A percentile compares a stretch with the other conserved stretches of the same genome.
Evolutionary conservation across 2,113 vertebrate genomes (phyloP).

Genomic region (Platycercus adscitus): DNA sequence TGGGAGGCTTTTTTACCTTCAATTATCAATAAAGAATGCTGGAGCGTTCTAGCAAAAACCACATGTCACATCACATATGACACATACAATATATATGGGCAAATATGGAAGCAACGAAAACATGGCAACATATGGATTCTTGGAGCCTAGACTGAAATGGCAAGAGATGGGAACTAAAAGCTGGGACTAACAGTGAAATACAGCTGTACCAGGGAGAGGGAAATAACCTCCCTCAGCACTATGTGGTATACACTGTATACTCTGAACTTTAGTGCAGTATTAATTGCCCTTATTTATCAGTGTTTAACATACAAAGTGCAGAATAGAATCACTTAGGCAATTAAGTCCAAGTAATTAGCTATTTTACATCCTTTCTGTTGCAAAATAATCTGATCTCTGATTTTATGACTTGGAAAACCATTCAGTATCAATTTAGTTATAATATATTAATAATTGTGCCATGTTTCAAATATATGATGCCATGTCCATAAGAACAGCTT

Average conservation of each 20-base stretch:
- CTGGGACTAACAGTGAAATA: background rate
- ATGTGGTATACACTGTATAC: background rate
- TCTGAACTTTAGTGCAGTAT: background rate
- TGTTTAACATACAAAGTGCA: conserved; percentile 8
- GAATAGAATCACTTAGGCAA: conserved; percentile 17
- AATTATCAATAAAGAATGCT: background rate
- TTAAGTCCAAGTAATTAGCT: conserved; percentile 16
- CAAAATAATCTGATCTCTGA: conserved; percentile 5
- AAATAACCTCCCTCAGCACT: background rate
- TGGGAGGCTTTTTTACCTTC: background rate
- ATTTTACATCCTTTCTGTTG: conserved; percentile 18
- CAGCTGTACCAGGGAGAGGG: background rate
- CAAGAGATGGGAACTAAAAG: background rate
- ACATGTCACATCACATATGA: background rate
- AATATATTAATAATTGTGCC: conserved; percentile 21
- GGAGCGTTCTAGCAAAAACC: background rate
- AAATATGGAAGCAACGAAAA: background rate
- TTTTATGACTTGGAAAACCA: conserved; percentile 17
- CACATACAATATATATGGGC: background rate
- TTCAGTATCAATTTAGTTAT: conserved; percentile 24
- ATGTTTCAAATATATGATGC: background rate
- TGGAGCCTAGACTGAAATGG: background rate
- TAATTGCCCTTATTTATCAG: conserved; percentile 40
- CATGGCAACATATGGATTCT: background rate
- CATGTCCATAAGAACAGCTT: background rate